Conservation (phyloP, 1,140 invertebrate species). For the Drosophila ogumai region DNA sequence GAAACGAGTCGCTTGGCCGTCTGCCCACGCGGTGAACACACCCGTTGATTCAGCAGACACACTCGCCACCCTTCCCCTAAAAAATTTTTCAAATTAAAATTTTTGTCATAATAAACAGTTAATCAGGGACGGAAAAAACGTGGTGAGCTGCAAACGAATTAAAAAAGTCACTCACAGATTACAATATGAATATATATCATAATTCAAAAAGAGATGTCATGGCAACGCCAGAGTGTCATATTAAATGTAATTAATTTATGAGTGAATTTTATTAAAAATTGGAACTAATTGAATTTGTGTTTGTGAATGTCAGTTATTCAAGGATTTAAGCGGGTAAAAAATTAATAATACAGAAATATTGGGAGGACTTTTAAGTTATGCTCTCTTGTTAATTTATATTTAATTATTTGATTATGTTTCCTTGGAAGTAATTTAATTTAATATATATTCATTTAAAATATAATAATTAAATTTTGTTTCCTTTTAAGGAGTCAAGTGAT, state of each 20-base stretch:
- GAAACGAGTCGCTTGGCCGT: conserved; percentile 46
- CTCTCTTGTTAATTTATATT: too few relatives aligned
- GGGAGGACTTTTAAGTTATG: too few relatives aligned
- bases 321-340: background rate
- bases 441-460: too few relatives aligned
- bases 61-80: background rate
- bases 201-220: conserved; percentile 9
- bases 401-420: too few relatives aligned
- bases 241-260: conserved; percentile 18
- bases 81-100: conserved; percentile 65
- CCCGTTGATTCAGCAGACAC: conserved; percentile 37
- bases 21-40: conserved; percentile 58
- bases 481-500: too few relatives aligned
- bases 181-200: conserved; percentile 2
- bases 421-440: too few relatives aligned
- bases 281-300: conserved; percentile 2
- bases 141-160: conserved; percentile 4
- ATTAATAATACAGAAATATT: background rate
- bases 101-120: conserved; percentile 63
- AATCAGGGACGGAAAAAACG: conserved; percentile 53
- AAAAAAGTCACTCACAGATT: conserved; percentile 7
- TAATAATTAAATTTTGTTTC: too few relatives aligned
- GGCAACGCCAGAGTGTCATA: conserved; percentile 3
- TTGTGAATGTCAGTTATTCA: background rate
- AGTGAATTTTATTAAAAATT: background rate